Evolutionary conservation across 1,140 invertebrate species (phyloP).

Genomic region (Zaprionus nigranus): DNA sequence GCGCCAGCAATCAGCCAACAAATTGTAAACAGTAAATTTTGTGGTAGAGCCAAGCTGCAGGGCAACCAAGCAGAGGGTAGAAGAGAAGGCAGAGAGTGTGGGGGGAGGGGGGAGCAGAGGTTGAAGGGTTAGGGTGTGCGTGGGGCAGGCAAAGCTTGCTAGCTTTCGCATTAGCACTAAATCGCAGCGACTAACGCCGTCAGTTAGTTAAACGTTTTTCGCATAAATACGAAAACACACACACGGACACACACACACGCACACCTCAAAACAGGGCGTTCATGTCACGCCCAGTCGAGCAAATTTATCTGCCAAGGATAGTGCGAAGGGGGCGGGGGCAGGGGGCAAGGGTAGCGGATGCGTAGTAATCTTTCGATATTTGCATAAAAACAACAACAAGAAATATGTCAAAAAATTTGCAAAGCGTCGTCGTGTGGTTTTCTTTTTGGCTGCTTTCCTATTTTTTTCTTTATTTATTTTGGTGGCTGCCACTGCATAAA

Average conservation of each 20-base stretch:
- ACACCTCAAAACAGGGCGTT: conserved; percentile 22
- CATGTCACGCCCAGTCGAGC: conserved; percentile 31
- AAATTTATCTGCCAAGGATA: conserved; percentile 56
- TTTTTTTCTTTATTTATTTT: conserved; percentile 22
- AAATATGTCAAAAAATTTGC: conserved; percentile 75
- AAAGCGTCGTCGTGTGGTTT: conserved; percentile 26
- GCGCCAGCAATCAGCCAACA: conserved; percentile 80
- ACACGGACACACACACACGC: conserved; percentile 21
- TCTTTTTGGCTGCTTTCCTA: conserved; percentile 28
- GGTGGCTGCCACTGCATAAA: conserved; percentile 59
- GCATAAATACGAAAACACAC: conserved; percentile 62
- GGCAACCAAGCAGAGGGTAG: not conserved
- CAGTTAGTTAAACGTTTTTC: conserved; percentile 79
- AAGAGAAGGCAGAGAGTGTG: not conserved
- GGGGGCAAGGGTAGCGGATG: not conserved
- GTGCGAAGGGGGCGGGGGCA: not conserved
- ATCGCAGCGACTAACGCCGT: conserved; percentile 75
- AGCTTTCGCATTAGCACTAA: conserved; percentile 74
- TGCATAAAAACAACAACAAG: conserved; percentile 60
- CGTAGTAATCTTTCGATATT: conserved; percentile 80
- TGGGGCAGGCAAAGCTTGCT: conserved; percentile 18
- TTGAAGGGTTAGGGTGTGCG: not conserved
- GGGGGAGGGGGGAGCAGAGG: not conserved
- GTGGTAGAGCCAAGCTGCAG: conserved; percentile 41
- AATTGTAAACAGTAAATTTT: conserved; percentile 81